Conservation (phyloP, 2,888 invertebrate genomes). For the Sisyra terminalis region DNA sequence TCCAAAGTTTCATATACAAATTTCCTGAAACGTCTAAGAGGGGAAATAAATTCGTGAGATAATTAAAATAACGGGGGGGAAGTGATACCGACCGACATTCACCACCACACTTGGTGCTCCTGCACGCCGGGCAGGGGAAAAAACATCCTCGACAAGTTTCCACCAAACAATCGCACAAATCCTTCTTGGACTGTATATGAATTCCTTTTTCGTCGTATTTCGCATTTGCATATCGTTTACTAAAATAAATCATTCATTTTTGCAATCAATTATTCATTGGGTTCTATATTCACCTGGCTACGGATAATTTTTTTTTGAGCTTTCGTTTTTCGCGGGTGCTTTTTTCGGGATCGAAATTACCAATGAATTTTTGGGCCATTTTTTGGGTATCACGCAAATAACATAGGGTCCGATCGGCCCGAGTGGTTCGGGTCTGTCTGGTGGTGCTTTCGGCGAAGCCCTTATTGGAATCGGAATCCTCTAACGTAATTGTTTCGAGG, state of each 20-base stretch:
- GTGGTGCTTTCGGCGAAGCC: no score
- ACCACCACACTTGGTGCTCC: constrained; percentile 58
- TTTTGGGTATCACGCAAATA: not conserved
- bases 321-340: constrained; percentile 64
- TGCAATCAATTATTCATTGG: not conserved
- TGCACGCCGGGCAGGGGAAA: constrained; percentile 58
- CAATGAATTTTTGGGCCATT: constrained; percentile 21
- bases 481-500: no score
- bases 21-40: no score
- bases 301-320: constrained; percentile 45
- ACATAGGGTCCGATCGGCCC: not conserved
- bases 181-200: constrained; percentile 41
- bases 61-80: no score
- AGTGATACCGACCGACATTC: constrained; percentile 53
- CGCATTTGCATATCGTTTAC: constrained; percentile 33
- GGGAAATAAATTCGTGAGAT: no score
- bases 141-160: constrained; percentile 70
- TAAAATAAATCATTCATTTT: constrained; percentile 13
- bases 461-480: no score
- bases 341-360: constrained; percentile 63
- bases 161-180: constrained; percentile 75
- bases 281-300: constrained; percentile 20
- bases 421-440: not conserved
- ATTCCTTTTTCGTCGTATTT: constrained; percentile 57
- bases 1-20: no score